Evolutionary conservation across 2,797 vertebrate species (phyloP), one percentile per base, ranked within the genome.

Genomic region (Scyliorhinus canicula): DNA sequence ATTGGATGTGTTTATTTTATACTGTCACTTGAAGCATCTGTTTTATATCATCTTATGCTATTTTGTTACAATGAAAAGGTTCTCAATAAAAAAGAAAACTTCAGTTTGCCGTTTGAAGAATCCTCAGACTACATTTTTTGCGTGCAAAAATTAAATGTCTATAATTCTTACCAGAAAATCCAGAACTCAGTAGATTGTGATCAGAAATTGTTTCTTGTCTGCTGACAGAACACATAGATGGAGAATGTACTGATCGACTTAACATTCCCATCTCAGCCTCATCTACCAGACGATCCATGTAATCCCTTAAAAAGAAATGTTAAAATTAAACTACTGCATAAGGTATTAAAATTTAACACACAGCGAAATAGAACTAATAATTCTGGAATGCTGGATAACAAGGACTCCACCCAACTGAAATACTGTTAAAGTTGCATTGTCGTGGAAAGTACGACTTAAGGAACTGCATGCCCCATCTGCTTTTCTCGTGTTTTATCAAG

Each of bases 211-310:
- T 97, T 96, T 99, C 99, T 77, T 98, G 96, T 96, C 98, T 96
- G 93, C 95, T 98, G 3, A 97, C 98, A 90, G 98, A 98, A 96
- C 98, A 98, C 96, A 98, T 97, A 0, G 93, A 94, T 4, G 98
- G 98, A 95, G 98, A 98, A 94, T 98, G 98, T 19, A 98, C 98
- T 93, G 98, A 97, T 95, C 98, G 98, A 1, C 98, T 99, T 95
- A 99, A 97, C 2, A 98, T 65, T 84, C 79, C 95, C 74, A 84
- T 98, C 96, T 99, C 99, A 0, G 99, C 98, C 97, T 99, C 99
- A 95, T 99, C 99, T 96, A 99, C 98, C 95, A 99, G 97, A 95
- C 99, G 97, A 97, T 99, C 99, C 99, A 99, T 99, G 95, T 99
- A 98, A 97, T 99, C 99, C 95, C 99, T 99, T 95, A 65, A 74